phyloP scores from a whole-genome alignment of 92 coral and sea anemone species.

The Virgularia gustaviana region DNA sequence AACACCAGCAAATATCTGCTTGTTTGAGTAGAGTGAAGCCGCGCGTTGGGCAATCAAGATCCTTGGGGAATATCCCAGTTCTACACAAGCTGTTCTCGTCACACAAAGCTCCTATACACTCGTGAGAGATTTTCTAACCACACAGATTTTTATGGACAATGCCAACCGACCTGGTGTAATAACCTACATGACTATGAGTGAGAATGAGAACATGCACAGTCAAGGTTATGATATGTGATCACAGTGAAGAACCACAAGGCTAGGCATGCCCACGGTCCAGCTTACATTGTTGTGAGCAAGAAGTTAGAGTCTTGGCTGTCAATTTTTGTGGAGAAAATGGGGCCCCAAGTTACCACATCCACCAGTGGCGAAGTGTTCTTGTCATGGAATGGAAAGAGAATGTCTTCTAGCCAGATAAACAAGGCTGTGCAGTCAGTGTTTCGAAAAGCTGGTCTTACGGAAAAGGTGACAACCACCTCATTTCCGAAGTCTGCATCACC shows the following conservation, averaged over 20 bases:
- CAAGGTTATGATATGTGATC: slow-evolving; percentile 43
- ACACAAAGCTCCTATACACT: slow-evolving; percentile 52
- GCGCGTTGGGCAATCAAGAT: slow-evolving; percentile 45
- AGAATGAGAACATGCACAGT: slow-evolving; percentile 22
- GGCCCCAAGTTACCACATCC: slow-evolving; percentile 12
- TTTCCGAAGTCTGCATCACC: slow-evolving; percentile 31
- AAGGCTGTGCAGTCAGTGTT: slow-evolving; percentile 48
- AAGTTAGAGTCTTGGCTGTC: slow-evolving; percentile 48
- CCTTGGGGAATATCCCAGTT: slow-evolving; percentile 34
- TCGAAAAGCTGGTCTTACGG: slow-evolving; percentile 48
- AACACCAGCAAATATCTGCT: slow-evolving; percentile 42
- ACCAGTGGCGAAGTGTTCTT: slow-evolving; percentile 36
- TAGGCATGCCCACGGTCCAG: slow-evolving; percentile 53
- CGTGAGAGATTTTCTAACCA: slow-evolving; percentile 54
- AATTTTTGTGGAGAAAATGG: slow-evolving; percentile 24
- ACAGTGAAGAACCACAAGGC: slow-evolving; percentile 55
- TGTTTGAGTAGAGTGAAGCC: slow-evolving; percentile 44
- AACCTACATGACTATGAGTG: slow-evolving; percentile 52
- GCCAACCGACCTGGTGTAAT: slow-evolving; percentile 59
- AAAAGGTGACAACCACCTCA: slow-evolving; percentile 43
- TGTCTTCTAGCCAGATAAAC: slow-evolving; percentile 34
- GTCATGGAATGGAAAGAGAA: slow-evolving; percentile 44
- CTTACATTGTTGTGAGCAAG: slow-evolving; percentile 43
- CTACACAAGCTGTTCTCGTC: slow-evolving; percentile 25
- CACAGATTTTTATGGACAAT: slow-evolving; percentile 57